Conservation (phyloP, 2,113 vertebrate genomes). For the Oryzias curvinotus region DNA sequence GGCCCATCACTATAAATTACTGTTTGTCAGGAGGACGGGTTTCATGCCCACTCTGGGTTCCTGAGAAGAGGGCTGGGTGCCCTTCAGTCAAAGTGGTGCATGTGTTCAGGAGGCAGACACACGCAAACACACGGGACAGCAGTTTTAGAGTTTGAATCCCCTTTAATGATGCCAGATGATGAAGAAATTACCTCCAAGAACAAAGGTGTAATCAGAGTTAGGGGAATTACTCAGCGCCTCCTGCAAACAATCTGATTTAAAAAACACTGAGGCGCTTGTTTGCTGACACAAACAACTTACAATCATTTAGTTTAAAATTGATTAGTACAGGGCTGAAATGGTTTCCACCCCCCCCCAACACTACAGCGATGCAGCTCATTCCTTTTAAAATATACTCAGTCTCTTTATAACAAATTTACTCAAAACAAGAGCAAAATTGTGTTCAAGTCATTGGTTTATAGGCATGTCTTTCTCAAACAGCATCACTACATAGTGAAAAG, state of each 20-base stretch:
- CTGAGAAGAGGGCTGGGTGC: conserved; percentile 14
- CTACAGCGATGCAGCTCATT: not conserved
- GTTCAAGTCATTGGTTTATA: too few relatives aligned
- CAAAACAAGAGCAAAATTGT: too few relatives aligned
- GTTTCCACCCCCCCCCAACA: not conserved
- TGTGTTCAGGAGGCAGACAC: conserved; percentile 5
- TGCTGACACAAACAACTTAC: conserved; percentile 21
- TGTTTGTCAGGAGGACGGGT: conserved; percentile 39
- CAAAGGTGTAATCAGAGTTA: conserved; percentile 20
- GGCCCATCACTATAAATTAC: conserved; percentile 50
- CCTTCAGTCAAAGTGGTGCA: conserved; percentile 38
- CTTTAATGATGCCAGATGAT: conserved; percentile 6
- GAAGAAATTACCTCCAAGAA: conserved; percentile 7
- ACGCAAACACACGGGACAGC: not conserved
- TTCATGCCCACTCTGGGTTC: conserved; percentile 32
- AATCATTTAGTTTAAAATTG: conserved; percentile 9
- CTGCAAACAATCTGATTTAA: conserved; percentile 29
- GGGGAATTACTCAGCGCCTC: conserved; percentile 6
- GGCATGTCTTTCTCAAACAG: too few relatives aligned
- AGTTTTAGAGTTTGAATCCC: conserved; percentile 4
- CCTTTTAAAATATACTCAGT: not conserved
- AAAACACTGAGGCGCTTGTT: conserved; percentile 10
- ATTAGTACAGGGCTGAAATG: conserved; percentile 5
- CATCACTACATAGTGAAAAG: too few relatives aligned
- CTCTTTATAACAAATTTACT: too few relatives aligned